phyloP scores from a whole-genome alignment of 2,888 invertebrate species.

The Agrilus cyanescens region DNA sequence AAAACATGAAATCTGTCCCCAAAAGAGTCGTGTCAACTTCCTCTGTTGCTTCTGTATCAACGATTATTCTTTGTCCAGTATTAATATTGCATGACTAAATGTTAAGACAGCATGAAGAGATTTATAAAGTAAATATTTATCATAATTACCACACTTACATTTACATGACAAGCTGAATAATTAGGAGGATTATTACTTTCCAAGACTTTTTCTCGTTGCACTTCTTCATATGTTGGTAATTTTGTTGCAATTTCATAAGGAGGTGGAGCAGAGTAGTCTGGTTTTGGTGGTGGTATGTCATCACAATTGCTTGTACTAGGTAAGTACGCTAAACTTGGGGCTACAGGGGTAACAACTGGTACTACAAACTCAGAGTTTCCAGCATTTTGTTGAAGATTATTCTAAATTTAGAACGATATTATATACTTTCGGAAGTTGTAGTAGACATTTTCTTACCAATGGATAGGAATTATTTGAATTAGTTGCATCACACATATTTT shows the following conservation, averaged over 20 bases:
- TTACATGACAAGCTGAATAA: background rate
- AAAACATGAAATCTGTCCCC: constrained; percentile 88
- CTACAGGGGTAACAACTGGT: constrained; percentile 4
- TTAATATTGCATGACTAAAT: constrained; percentile 3
- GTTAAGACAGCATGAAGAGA: background rate
- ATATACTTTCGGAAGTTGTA: too few relatives aligned
- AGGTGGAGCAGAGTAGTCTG: constrained; percentile 77
- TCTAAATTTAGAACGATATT: too few relatives aligned
- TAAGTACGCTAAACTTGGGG: constrained; percentile 15
- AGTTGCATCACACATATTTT: too few relatives aligned
- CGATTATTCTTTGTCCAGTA: constrained; percentile 40
- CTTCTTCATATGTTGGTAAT: constrained; percentile 85
- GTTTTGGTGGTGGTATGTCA: constrained; percentile 70
- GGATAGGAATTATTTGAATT: too few relatives aligned
- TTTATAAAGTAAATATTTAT: background rate
- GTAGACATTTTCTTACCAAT: too few relatives aligned
- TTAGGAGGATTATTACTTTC: constrained; percentile 40
- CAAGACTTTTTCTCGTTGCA: constrained; percentile 73
- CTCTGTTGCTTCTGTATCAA: constrained; percentile 62
- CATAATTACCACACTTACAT: background rate
- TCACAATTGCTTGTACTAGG: constrained; percentile 31
- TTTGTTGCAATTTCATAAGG: constrained; percentile 75
- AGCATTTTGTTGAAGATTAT: constrained; percentile 7
- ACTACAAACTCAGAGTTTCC: background rate
- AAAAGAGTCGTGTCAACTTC: constrained; percentile 71